phyloP scores from a whole-genome alignment of 2,113 vertebrate species.

The Pygathrix nemaeus region DNA sequence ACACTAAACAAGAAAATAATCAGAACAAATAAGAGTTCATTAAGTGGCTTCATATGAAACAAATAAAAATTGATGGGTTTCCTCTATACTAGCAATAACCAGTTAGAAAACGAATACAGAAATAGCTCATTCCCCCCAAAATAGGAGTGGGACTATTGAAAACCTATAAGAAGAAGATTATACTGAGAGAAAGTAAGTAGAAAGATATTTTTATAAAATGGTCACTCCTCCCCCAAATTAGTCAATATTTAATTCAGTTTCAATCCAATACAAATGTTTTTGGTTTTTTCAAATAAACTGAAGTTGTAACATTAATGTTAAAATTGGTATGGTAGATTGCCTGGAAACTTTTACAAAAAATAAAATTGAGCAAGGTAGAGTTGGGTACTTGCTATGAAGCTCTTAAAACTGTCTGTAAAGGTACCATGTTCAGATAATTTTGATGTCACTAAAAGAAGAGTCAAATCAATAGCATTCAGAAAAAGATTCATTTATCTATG shows the following conservation, averaged over 20 bases:
- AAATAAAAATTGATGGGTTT: background rate
- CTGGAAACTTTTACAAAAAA: background rate
- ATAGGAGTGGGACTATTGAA: background rate
- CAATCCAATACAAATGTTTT: background rate
- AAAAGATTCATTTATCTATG: background rate
- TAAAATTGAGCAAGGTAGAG: background rate
- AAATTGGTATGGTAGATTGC: background rate
- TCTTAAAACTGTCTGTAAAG: background rate
- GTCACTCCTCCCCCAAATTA: background rate
- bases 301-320: background rate
- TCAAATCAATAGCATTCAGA: background rate
- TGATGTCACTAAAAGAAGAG: background rate
- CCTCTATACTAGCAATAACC: background rate
- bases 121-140: background rate
- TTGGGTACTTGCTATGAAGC: background rate
- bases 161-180: background rate
- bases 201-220: slow-evolving; percentile 7
- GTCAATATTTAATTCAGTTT: background rate
- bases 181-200: background rate
- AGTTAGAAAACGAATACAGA: background rate
- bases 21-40: background rate
- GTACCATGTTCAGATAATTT: background rate
- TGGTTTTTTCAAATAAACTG: background rate
- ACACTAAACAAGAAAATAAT: background rate
- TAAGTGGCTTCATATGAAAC: background rate